These are phyloP conservation scores for Scolanthus callimorphus DNA, from an alignment of 92 coral and sea anemone species.

Conservation along the genomic window DNA sequence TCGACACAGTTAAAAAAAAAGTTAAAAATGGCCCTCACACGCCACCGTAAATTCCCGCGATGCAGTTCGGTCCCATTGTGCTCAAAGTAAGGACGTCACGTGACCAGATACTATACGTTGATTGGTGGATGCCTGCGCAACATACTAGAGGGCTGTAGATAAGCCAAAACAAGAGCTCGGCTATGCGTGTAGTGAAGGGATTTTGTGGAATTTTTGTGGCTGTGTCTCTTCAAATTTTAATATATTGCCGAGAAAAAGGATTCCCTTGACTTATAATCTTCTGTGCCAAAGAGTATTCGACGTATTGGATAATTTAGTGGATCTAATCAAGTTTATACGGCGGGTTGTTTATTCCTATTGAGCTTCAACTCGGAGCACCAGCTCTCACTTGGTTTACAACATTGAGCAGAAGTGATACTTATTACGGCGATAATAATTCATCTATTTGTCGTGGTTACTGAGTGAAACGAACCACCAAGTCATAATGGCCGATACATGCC, in stretches of 20 bases:
- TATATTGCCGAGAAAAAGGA: neutral
- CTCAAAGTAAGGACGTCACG: too few species aligned
- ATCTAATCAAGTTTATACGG: neutral
- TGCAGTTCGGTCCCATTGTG: too few species aligned
- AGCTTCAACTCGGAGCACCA: neutral
- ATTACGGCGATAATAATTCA: neutral
- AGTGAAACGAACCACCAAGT: neutral
- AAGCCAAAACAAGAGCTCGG: constrained; percentile 4
- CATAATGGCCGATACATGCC: neutral
- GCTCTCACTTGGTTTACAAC: neutral
- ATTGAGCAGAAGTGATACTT: neutral
- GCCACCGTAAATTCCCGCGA: too few species aligned
- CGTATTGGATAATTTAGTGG: neutral
- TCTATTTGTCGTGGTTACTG: neutral
- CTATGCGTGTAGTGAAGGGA: neutral
- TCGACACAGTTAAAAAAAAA: too few species aligned
- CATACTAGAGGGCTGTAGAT: neutral
- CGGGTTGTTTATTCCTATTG: neutral
- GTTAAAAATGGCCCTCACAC: too few species aligned
- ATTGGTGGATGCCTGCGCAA: neutral
- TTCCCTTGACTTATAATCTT: neutral
- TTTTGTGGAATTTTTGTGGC: constrained; percentile 5
- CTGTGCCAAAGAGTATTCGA: neutral
- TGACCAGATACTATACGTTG: neutral
- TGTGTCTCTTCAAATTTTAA: constrained; percentile 3